A percentile compares a stretch with the other conserved stretches of the same genome.
Evolutionary conservation across 2,888 invertebrate species (phyloP).

Genomic region (Deilephila elpenor): DNA sequence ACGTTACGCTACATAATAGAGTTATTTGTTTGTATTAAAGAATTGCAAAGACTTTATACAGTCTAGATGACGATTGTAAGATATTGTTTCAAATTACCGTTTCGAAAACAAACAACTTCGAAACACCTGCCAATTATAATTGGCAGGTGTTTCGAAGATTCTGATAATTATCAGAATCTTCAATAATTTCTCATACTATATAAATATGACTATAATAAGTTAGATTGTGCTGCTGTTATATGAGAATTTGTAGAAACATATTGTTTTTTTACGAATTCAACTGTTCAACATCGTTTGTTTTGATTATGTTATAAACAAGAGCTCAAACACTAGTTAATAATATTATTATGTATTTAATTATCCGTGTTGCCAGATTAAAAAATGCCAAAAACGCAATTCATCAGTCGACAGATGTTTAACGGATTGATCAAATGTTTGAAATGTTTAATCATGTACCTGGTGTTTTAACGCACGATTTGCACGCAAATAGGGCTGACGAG

Average conservation of each 20-base stretch:
- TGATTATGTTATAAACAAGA: too few species aligned
- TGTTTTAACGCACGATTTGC: not conserved
- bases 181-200: not conserved
- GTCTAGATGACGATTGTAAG: not conserved
- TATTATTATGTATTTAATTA: not conserved
- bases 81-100: not conserved
- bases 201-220: too few species aligned
- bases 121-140: not conserved
- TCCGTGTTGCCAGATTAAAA: conserved; percentile 5
- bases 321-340: conserved; percentile 3
- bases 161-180: not conserved
- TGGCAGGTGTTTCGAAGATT: too few species aligned
- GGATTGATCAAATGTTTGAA: conserved; percentile 4
- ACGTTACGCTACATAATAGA: not conserved
- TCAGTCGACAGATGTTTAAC: conserved; percentile 2
- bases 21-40: too few species aligned
- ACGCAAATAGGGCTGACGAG: conserved; percentile 1
- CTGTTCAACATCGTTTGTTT: not conserved
- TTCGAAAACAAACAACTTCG: not conserved
- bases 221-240: too few species aligned
- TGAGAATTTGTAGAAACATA: too few species aligned
- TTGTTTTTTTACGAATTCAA: not conserved
- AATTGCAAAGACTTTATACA: not conserved
- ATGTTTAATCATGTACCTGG: conserved; percentile 9
- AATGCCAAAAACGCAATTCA: not conserved